Base-by-base conservation (phyloP, 2,113 vertebrate species). In the Saguinus imperator region DNA sequence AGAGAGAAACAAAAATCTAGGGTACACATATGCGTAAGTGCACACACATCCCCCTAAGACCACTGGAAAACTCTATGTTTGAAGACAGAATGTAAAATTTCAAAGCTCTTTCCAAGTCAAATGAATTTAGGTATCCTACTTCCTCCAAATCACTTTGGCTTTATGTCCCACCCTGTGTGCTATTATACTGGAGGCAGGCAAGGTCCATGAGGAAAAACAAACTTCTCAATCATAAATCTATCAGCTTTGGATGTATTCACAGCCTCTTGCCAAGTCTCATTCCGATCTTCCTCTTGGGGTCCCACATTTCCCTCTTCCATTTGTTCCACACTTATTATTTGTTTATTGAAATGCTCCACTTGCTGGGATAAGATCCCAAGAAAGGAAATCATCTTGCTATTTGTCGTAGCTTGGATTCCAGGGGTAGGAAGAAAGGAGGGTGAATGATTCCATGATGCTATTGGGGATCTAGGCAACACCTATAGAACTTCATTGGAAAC, bases 281-380 rank as follows among this genome's bases (percentile, higher is more conserved):
- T 96, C 81, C 89, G 92, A 35, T 73, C 45, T 40, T 93, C 32
- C 87, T 95, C 94, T 89, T 73, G 85, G 93, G 94, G 75, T 58
- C 81, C 14, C 72, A 73, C 35, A 86, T 94, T 92, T 91, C 81
- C 73, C 82, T 93, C 87, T 96, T 73, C 29, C 58, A 95, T 97
- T 96, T 96, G 64, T 94, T 92, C 50, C 48, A 50, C 0, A 0
- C 84, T 97, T 96, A 95, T 88, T 95, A 45, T 97, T 97, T 97
- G 85, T 97, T 97, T 96, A 92, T 94, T 97, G 90, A 97, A 97
- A 86, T 81, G 66, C 40, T 96, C 72, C 58, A 85, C 76, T 97
- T 96, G 61, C 93, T 97, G 86, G 82, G 73, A 83, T 40, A 87
- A 73, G 94, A 80, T 97, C 93, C 94, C 89, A 92, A 97, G 94